phyloP scores from a whole-genome alignment of 2,888 invertebrate genomes.

The Pyrgus malvae region DNA sequence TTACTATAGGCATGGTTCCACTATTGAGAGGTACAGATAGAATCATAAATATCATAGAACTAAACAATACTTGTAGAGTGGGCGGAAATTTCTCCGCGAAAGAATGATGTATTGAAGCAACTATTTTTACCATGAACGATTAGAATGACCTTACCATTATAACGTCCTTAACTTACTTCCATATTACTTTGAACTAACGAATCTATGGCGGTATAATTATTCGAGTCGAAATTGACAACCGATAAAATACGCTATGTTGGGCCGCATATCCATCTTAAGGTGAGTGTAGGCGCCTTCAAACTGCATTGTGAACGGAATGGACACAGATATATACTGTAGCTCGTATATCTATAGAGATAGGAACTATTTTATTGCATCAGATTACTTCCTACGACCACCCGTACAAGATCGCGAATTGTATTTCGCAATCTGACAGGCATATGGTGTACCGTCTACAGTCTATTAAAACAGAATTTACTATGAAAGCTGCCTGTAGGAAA shows the following conservation, averaged over 20 bases:
- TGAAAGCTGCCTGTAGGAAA: constrained; percentile 2
- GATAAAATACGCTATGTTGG: constrained; percentile 32
- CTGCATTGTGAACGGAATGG: constrained; percentile 23
- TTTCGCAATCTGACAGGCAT: constrained; percentile 31
- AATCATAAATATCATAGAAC: too few species aligned
- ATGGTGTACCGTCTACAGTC: constrained; percentile 22
- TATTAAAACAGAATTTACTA: constrained; percentile 8
- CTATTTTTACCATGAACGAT: too few species aligned
- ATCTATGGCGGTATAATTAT: constrained; percentile 20
- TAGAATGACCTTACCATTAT: too few species aligned
- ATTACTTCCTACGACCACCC: constrained; percentile 20
- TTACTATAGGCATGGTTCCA: too few species aligned
- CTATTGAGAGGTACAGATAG: too few species aligned
- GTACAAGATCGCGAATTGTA: constrained; percentile 23
- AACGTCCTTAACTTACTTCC: background rate
- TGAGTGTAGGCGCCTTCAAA: constrained; percentile 32
- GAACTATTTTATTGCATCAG: constrained; percentile 2
- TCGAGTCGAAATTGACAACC: constrained; percentile 33
- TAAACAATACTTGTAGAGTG: too few species aligned
- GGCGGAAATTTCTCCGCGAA: too few species aligned
- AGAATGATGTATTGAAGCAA: too few species aligned
- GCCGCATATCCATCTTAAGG: constrained; percentile 34
- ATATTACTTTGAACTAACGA: background rate
- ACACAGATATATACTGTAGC: background rate
- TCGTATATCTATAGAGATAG: constrained; percentile 20